Conservation (phyloP, 2,797 vertebrate genomes). For the Naso thynnoides region DNA sequence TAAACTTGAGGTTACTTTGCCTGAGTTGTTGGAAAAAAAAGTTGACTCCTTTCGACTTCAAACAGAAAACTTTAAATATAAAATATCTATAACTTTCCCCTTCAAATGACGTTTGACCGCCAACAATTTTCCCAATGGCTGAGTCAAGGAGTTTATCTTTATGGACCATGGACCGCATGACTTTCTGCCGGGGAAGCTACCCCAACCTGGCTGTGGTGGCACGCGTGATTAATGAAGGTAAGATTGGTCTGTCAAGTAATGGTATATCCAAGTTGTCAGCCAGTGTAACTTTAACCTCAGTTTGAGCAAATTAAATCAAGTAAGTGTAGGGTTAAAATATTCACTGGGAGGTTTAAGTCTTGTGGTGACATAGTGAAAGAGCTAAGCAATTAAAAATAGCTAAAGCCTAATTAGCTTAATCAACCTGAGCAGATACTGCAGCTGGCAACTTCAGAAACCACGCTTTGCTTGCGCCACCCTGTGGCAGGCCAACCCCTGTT, state of each 20-base stretch:
- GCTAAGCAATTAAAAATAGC: not conserved
- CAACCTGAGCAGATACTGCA: too few relatives aligned
- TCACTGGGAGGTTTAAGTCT: fast-evolving
- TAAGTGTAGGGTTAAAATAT: not conserved
- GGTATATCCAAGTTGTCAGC: not conserved
- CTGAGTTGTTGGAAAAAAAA: too few relatives aligned
- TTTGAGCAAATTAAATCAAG: not conserved
- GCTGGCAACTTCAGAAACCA: not conserved
- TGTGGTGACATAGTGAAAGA: too few relatives aligned
- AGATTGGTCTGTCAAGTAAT: not conserved
- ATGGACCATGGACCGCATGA: conserved; percentile 41
- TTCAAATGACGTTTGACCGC: too few relatives aligned
- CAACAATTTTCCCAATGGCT: too few relatives aligned
- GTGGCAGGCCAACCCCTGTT: too few relatives aligned
- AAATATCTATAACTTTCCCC: too few relatives aligned
- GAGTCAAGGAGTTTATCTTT: not conserved
- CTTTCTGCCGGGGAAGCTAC: conserved; percentile 38
- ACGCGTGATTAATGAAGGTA: conserved; percentile 59
- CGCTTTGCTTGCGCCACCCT: too few relatives aligned
- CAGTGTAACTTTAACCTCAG: too few relatives aligned
- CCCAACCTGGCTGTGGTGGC: conserved; percentile 74
- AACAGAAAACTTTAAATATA: too few relatives aligned
- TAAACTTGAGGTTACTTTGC: not conserved
- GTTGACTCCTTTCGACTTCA: too few relatives aligned
- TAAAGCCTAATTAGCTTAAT: not conserved